These are phyloP conservation scores for Ellobium chinense DNA, from an alignment of 2,888 invertebrate genomes.

Conservation along the genomic window DNA sequence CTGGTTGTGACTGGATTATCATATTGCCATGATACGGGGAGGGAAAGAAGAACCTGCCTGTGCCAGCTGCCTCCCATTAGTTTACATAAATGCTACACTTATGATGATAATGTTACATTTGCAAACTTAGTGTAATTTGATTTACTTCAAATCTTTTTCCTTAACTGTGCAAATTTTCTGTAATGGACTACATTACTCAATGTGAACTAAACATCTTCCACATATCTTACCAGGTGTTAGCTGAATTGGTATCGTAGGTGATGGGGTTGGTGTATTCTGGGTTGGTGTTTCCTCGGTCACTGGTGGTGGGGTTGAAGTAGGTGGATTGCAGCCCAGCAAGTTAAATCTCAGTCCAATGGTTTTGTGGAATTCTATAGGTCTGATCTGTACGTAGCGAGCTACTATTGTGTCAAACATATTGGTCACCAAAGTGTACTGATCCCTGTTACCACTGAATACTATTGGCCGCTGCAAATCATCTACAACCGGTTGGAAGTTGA, in stretches of 20 bases:
- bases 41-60: no score
- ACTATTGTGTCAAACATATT: constrained; percentile 42
- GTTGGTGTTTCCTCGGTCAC: no score
- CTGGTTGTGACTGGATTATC: no score
- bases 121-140: no score
- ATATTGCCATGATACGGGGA: no score
- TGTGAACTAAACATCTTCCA: no score
- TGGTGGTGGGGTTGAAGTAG: constrained; percentile 46
- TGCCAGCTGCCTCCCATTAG: no score
- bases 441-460: constrained; percentile 80
- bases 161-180: no score
- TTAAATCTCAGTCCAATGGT: constrained; percentile 65
- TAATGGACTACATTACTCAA: no score
- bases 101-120: no score
- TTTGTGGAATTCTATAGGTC: constrained; percentile 64
- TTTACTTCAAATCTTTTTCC: no score
- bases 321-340: constrained; percentile 64
- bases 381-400: constrained; percentile 77
- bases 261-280: background rate
- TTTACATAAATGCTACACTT: no score
- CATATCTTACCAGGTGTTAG: background rate
- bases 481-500: constrained; percentile 50
- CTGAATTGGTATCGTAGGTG: background rate
- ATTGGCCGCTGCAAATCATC: background rate
- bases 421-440: constrained; percentile 55